A percentile compares a stretch with the other conserved stretches of the same genome.
These are phyloP conservation scores for Pelagia noctiluca DNA, from an alignment of 30 jellyfish, hydroid and myxozoan species.

Conservation along the genomic window DNA sequence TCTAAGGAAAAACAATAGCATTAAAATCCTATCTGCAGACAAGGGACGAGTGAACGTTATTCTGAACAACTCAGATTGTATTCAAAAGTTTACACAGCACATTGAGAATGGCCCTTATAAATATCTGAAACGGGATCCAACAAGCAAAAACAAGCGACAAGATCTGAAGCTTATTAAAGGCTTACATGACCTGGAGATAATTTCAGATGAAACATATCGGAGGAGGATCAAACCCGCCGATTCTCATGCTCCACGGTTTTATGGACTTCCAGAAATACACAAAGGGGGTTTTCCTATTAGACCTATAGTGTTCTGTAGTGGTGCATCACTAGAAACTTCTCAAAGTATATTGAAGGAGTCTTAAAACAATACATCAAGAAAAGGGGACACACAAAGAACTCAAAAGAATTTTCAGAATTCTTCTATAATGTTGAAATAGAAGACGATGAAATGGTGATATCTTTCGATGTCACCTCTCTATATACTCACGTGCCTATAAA, in stretches of 20 bases:
- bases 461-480: conserved; percentile 3
- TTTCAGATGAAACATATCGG: conserved; percentile 3
- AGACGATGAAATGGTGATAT: background rate
- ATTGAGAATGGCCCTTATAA: background rate
- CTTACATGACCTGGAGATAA: background rate
- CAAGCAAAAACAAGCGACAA: background rate
- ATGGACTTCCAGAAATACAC: background rate
- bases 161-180: background rate
- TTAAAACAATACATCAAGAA: background rate
- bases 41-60: background rate
- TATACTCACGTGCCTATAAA: background rate
- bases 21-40: background rate
- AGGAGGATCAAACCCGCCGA: background rate
- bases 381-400: conserved; percentile 1
- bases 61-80: background rate
- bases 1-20: background rate
- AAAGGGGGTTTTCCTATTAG: background rate
- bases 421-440: background rate
- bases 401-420: background rate
- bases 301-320: conserved; percentile 2
- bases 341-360: background rate
- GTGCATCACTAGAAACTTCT: background rate
- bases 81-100: background rate
- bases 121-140: background rate
- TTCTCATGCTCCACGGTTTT: background rate